Conservation (phyloP, 2,888 invertebrate genomes). For the Uloborus plumipes region DNA sequence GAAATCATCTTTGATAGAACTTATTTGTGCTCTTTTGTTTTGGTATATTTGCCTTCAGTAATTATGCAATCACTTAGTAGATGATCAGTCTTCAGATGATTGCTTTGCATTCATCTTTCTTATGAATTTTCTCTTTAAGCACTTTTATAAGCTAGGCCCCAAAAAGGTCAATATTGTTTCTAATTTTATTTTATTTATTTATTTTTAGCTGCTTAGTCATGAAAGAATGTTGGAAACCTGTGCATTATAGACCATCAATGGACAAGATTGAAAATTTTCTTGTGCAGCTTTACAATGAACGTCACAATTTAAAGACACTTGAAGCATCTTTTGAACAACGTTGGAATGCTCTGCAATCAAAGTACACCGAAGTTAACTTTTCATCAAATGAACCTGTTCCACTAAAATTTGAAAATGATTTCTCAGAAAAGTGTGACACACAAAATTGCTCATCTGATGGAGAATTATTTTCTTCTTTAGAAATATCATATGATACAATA, state of each 20-base stretch:
- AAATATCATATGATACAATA: constrained; percentile 32
- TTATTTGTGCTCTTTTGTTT: too few species aligned
- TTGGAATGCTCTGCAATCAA: constrained; percentile 75
- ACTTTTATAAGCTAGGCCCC: too few species aligned
- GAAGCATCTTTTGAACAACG: constrained; percentile 79
- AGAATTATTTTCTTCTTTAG: constrained; percentile 52
- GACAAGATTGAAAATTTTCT: constrained; percentile 75
- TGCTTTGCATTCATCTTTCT: too few species aligned
- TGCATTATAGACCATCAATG: constrained; percentile 73
- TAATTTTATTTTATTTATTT: neutral
- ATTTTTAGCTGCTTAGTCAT: constrained; percentile 79
- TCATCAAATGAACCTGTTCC: constrained; percentile 4
- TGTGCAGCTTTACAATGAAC: constrained; percentile 70
- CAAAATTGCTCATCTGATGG: constrained; percentile 44
- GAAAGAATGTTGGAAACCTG: constrained; percentile 79
- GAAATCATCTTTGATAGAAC: too few species aligned
- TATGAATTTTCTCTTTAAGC: neutral
- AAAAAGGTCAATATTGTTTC: too few species aligned
- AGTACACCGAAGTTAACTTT: constrained; percentile 9
- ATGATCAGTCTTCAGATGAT: too few species aligned
- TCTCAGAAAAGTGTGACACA: constrained; percentile 21
- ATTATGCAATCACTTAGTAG: too few species aligned
- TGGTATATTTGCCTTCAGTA: too few species aligned
- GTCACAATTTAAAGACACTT: constrained; percentile 67
- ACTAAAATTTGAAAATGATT: constrained; percentile 50